These are phyloP conservation scores for Clitarchus hookeri DNA, from an alignment of 2,888 invertebrate species.

Conservation along the genomic window DNA sequence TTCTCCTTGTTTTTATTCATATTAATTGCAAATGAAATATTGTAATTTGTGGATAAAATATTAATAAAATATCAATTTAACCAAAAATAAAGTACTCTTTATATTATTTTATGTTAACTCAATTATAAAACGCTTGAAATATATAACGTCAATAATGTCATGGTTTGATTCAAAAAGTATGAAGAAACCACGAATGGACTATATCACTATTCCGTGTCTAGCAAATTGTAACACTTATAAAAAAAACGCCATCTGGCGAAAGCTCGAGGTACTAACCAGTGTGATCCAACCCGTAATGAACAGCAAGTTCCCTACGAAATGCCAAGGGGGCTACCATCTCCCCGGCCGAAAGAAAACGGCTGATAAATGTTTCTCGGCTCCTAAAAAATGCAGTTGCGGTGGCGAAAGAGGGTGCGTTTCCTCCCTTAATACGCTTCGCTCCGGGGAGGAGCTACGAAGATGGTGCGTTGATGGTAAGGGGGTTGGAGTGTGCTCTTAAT, in stretches of 20 bases:
- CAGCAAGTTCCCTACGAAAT: background rate
- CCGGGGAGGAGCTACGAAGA: background rate
- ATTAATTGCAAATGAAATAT: too few species aligned
- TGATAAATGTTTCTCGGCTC: slow-evolving; percentile 5
- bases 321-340: background rate
- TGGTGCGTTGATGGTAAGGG: background rate
- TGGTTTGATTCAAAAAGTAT: too few species aligned
- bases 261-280: background rate
- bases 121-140: too few species aligned
- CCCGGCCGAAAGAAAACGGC: background rate
- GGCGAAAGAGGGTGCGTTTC: slow-evolving; percentile 14
- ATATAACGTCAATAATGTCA: too few species aligned
- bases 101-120: too few species aligned
- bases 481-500: background rate
- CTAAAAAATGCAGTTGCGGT: slow-evolving; percentile 1
- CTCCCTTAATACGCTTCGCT: background rate
- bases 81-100: too few species aligned
- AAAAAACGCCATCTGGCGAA: background rate
- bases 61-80: too few species aligned
- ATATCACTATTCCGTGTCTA: background rate
- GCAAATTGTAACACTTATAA: background rate
- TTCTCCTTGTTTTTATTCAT: too few species aligned
- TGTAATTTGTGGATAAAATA: too few species aligned
- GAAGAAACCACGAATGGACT: too few species aligned
- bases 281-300: background rate